Percentiles rank a stretch among this genome's conserved stretches.
phyloP scores from a whole-genome alignment of 2,888 invertebrate species.

The Napeogenes inachia region DNA sequence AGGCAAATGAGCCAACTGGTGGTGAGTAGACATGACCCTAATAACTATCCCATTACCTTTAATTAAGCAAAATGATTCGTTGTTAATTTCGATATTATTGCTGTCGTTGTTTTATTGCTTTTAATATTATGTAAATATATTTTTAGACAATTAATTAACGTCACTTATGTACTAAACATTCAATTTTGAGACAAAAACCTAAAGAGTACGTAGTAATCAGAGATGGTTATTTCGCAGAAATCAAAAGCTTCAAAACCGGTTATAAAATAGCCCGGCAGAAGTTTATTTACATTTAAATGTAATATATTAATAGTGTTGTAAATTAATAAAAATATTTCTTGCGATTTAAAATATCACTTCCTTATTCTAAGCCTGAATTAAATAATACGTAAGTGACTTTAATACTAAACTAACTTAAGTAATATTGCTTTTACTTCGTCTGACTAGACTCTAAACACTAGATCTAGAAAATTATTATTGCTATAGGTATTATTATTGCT shows the following conservation, averaged over 20 bases:
- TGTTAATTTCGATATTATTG: slow-evolving; percentile 56
- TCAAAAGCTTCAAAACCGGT: too few relatives aligned
- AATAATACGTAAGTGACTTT: slow-evolving; percentile 8
- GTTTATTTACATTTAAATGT: too few relatives aligned
- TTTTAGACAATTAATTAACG: slow-evolving; percentile 5
- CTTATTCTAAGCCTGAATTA: slow-evolving; percentile 43
- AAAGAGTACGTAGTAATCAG: too few relatives aligned
- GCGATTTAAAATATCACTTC: slow-evolving; percentile 29
- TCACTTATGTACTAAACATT: too few relatives aligned
- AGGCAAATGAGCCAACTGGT: too few relatives aligned
- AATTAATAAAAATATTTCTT: slow-evolving; percentile 2
- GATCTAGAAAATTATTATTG: slow-evolving; percentile 26
- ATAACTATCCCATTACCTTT: slow-evolving; percentile 1
- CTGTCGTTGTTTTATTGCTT: slow-evolving; percentile 53
- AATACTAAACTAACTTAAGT: slow-evolving; percentile 29
- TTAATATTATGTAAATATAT: slow-evolving; percentile 36
- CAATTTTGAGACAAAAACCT: too few relatives aligned
- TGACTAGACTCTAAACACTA: slow-evolving; percentile 36
- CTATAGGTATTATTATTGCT: slow-evolving; percentile 41
- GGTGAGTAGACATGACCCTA: not conserved
- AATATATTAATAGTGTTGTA: too few relatives aligned
- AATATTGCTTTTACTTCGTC: slow-evolving; percentile 47
- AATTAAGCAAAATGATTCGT: slow-evolving; percentile 57
- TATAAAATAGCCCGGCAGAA: too few relatives aligned
- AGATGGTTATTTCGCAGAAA: too few relatives aligned